Conservation (phyloP, 1,140 invertebrate species). For the Sinonovacula constricta region DNA sequence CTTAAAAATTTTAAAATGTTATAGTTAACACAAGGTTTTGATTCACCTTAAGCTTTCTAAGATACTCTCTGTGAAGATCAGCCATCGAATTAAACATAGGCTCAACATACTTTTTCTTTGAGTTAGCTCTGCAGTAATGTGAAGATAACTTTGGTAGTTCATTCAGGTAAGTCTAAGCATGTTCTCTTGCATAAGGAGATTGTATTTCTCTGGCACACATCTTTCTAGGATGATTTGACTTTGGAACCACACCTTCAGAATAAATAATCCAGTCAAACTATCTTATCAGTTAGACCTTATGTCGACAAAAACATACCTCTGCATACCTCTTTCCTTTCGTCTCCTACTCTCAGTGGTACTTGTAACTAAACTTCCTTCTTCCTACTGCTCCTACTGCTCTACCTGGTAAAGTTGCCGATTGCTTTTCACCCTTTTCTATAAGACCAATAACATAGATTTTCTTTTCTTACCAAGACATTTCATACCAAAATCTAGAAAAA, state of each 20-base stretch:
- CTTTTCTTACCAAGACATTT: slow-evolving; percentile 19
- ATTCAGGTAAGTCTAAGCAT: too few relatives aligned
- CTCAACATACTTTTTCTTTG: slow-evolving; percentile 22
- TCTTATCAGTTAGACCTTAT: slow-evolving; percentile 17
- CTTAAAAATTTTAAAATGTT: slow-evolving; percentile 17
- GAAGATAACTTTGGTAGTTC: too few relatives aligned
- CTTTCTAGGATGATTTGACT: too few relatives aligned
- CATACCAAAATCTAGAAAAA: slow-evolving; percentile 18
- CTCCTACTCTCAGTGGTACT: background rate
- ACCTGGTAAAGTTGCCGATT: background rate
- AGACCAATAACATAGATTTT: slow-evolving; percentile 4
- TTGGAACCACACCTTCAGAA: slow-evolving; percentile 1
- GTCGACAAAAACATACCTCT: slow-evolving; percentile 12
- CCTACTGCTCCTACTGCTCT: too few relatives aligned
- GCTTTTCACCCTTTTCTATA: slow-evolving; percentile 2
- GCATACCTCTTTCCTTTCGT: slow-evolving; percentile 3
- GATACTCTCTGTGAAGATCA: slow-evolving; percentile 11
- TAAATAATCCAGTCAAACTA: slow-evolving; percentile 14
- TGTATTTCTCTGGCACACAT: too few relatives aligned
- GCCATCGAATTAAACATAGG: slow-evolving; percentile 17
- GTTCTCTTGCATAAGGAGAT: too few relatives aligned
- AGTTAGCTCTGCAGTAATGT: slow-evolving; percentile 9
- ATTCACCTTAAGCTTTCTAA: background rate
- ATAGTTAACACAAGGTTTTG: background rate
- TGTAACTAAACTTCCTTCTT: slow-evolving; percentile 30